Evolutionary conservation across 2,797 vertebrate genomes (phyloP), one percentile per base, ranked within the genome.

Genomic region (Takifugu ocellatus): DNA sequence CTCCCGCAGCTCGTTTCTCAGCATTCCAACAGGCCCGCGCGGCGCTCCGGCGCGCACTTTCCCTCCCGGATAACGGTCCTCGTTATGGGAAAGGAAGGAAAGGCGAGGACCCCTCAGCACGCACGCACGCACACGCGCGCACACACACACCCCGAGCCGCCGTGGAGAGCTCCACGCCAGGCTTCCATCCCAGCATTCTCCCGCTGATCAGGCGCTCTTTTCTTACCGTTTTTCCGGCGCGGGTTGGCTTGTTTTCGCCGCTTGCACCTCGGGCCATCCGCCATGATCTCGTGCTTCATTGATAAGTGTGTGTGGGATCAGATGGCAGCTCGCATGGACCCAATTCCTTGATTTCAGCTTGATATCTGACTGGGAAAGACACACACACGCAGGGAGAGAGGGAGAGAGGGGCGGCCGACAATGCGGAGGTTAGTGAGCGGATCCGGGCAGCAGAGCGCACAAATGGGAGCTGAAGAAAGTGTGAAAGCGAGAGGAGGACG

Each of bases 221-320:
- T 84, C 95, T 96, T 96, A 98, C 96, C 96, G 95, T 98, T 95
- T 92, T 98, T 98, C 91, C 96, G 94, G 77, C 96, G 90, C 83
- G 96, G 96, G 91, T 97, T 98, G 93, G 96, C 95, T 95, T 98
- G 96, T 93, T 98, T 98, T 93, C 96, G 93, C 93, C 96, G 93
- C 95, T 96, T 95, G 94, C 95, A 98, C 95, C 95, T 95, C 94
- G 95, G 95, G 93, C 94, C 94, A 95, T 97, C 96, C 95, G 95
- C 95, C 96, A 97, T 96, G 92, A 95, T 96, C 92, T 94, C 93
- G 92, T 96, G 94, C 95, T 93, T 96, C 96, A 97, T 97, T 94
- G 94, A 94, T 95, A 93, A 93, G 92, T 88, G 93, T 91, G 79
- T 7, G 16, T 76, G 78, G 93, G 95, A 93, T 98, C 95, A 97